Conservation (phyloP, 2,888 invertebrate genomes). For the Tipula confusa region DNA sequence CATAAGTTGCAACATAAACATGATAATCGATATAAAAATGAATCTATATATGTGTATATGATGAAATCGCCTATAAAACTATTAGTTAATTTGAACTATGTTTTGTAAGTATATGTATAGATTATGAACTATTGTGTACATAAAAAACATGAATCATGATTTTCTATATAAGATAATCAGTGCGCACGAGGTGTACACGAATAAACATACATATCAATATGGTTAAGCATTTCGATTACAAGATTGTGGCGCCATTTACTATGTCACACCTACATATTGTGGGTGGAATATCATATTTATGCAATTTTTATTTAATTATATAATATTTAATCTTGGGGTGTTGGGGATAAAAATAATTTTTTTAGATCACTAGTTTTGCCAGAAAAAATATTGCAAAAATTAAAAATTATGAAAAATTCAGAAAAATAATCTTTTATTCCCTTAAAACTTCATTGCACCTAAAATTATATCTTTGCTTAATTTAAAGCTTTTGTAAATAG, state of each 20-base stretch:
- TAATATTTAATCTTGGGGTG: no score
- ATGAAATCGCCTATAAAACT: background rate
- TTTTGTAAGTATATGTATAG: background rate
- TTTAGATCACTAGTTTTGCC: no score
- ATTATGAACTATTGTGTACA: background rate
- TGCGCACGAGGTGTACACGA: background rate
- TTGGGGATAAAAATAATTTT: no score
- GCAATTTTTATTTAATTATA: no score
- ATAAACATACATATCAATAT: background rate
- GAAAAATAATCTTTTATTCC: no score
- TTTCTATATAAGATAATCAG: background rate
- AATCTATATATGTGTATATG: background rate
- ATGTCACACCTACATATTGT: background rate
- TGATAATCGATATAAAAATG: background rate
- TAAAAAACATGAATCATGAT: background rate
- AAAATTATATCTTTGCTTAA: no score
- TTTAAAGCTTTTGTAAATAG: no score
- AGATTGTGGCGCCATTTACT: background rate
- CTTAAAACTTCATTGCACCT: no score
- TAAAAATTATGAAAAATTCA: no score
- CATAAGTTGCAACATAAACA: background rate
- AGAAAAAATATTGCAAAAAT: no score
- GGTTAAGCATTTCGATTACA: background rate
- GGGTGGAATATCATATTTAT: constrained; percentile 1
- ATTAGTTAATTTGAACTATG: background rate